phyloP scores from a whole-genome alignment of 2,888 invertebrate genomes.

The Tinea trinotella region DNA sequence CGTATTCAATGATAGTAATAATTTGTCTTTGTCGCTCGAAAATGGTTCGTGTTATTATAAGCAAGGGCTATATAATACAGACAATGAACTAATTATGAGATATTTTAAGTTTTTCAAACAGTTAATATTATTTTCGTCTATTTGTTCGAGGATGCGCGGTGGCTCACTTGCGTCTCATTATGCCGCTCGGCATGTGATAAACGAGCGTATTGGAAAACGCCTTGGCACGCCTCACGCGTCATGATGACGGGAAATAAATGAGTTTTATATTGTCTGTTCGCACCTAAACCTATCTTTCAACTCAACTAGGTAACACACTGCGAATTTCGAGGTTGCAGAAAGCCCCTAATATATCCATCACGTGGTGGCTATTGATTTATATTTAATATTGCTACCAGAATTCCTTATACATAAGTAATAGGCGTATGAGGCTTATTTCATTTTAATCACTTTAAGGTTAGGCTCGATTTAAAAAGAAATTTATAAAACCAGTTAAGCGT shows the following conservation, averaged over 20 bases:
- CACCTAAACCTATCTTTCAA: conserved; percentile 60
- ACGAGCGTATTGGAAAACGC: conserved; percentile 66
- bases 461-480: conserved; percentile 47
- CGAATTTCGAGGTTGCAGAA: neutral
- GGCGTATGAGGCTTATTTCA: conserved; percentile 23
- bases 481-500: conserved; percentile 29
- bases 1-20: too few species aligned
- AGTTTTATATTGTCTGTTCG: conserved; percentile 65
- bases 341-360: neutral
- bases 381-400: neutral
- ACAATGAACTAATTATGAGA: too few species aligned
- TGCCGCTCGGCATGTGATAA: conserved; percentile 61
- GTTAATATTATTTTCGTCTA: neutral
- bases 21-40: too few species aligned
- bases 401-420: neutral
- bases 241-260: conserved; percentile 65
- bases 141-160: neutral
- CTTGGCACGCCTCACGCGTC: conserved; percentile 61
- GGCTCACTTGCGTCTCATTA: conserved; percentile 43
- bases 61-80: too few species aligned
- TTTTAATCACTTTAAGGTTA: conserved; percentile 35
- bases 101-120: neutral
- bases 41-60: too few species aligned
- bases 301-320: conserved; percentile 27
- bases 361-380: neutral